phyloP scores from a whole-genome alignment of 2,113 vertebrate genomes.

The Leptobrachium leishanense region DNA sequence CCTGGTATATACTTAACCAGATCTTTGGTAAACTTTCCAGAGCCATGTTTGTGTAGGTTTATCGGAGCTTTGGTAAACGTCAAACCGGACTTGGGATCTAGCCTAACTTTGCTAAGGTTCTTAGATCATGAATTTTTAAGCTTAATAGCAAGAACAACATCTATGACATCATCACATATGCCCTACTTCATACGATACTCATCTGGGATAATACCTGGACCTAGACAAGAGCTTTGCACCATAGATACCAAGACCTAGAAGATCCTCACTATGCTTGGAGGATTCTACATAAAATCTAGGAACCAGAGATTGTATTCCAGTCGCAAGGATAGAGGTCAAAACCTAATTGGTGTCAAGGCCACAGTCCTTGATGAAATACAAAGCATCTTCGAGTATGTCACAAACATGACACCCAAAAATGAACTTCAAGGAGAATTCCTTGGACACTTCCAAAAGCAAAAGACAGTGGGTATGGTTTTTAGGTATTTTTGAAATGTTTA shows the following conservation, averaged over 20 bases:
- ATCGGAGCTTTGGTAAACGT: too few relatives aligned
- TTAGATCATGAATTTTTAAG: too few relatives aligned
- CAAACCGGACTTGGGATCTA: too few relatives aligned
- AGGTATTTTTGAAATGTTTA: too few relatives aligned
- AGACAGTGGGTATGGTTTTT: too few relatives aligned
- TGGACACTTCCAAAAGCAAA: too few relatives aligned
- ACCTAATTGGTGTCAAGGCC: background rate
- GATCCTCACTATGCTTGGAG: background rate
- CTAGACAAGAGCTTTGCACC: background rate
- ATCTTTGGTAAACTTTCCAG: too few relatives aligned
- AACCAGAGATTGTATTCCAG: background rate
- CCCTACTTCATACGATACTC: background rate
- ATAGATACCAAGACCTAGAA: background rate
- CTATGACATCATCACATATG: background rate
- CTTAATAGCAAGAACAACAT: background rate
- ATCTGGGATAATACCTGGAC: background rate
- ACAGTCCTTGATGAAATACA: background rate
- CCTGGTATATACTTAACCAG: too few relatives aligned
- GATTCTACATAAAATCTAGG: background rate
- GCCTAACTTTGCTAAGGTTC: too few relatives aligned
- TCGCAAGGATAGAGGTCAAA: background rate
- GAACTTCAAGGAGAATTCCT: background rate
- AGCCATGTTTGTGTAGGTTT: too few relatives aligned
- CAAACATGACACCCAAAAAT: background rate
- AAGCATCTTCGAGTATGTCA: background rate